phyloP scores from a whole-genome alignment of 2,113 vertebrate genomes.

The Cygnus buccinator region DNA sequence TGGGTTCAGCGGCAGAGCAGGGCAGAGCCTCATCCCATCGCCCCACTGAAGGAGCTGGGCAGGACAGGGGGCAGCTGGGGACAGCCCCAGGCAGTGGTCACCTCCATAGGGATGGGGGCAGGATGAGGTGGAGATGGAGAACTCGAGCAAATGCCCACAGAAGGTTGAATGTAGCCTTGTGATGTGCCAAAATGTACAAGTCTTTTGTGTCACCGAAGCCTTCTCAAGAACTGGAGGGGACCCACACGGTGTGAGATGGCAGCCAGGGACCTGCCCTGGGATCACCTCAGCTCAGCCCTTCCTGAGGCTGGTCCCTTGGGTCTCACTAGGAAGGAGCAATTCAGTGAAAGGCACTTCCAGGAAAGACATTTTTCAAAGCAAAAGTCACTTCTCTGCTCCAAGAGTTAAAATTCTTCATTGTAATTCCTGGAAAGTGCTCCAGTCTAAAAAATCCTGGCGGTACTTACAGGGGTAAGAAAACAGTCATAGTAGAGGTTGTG shows the following conservation, averaged over 20 bases:
- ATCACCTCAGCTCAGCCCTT: neutral
- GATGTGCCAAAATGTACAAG: rapidly evolving
- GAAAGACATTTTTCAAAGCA: neutral
- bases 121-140: neutral
- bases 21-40: neutral
- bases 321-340: neutral
- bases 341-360: neutral
- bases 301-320: neutral
- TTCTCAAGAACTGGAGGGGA: neutral
- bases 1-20: conserved; percentile 8
- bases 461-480: neutral
- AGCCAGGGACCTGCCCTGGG: rapidly evolving
- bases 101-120: rapidly evolving
- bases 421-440: neutral
- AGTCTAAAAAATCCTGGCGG: neutral
- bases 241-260: rapidly evolving
- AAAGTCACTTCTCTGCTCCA: neutral
- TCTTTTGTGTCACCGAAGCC: neutral
- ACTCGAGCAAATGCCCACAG: neutral
- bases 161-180: rapidly evolving
- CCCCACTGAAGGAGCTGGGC: neutral
- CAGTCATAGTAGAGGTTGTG: neutral
- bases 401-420: neutral
- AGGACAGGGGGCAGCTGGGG: neutral
- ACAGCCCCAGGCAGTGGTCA: neutral